phyloP scores from a whole-genome alignment of 2,888 invertebrate species.

The Sphaeridia pumilis region DNA sequence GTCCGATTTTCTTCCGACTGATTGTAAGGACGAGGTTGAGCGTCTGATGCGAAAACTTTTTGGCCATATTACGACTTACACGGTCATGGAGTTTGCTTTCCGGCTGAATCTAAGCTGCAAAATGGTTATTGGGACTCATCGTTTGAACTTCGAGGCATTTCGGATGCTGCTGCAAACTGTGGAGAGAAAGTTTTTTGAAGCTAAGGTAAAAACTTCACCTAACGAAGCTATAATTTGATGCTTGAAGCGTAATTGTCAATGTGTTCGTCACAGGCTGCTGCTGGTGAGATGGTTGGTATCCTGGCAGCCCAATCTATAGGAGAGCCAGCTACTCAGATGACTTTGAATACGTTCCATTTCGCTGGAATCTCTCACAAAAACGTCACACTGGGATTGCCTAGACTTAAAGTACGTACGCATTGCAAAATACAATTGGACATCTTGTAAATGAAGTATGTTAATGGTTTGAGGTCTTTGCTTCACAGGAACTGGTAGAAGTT shows the following conservation, averaged over 20 bases:
- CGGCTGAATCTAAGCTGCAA: too few species aligned
- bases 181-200: not conserved
- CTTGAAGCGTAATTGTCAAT: too few species aligned
- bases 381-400: conserved; percentile 97
- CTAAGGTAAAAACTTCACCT: too few species aligned
- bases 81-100: too few species aligned
- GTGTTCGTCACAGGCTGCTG: conserved; percentile 44
- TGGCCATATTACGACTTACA: too few species aligned
- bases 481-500: conserved; percentile 72
- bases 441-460: not conserved
- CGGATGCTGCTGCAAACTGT: too few species aligned
- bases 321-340: conserved; percentile 99
- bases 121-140: too few species aligned
- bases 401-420: conserved; percentile 60
- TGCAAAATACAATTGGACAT: too few species aligned
- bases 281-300: conserved; percentile 99
- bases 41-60: too few species aligned
- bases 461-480: not conserved
- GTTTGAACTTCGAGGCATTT: too few species aligned
- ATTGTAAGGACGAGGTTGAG: not conserved
- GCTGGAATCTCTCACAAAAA: conserved; percentile 99
- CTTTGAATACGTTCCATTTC: conserved; percentile 99
- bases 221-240: too few species aligned
- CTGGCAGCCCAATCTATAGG: conserved; percentile 97
- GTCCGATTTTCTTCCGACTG: not conserved